phyloP scores from a whole-genome alignment of 2,888 invertebrate genomes.

The Archips xylosteana region DNA sequence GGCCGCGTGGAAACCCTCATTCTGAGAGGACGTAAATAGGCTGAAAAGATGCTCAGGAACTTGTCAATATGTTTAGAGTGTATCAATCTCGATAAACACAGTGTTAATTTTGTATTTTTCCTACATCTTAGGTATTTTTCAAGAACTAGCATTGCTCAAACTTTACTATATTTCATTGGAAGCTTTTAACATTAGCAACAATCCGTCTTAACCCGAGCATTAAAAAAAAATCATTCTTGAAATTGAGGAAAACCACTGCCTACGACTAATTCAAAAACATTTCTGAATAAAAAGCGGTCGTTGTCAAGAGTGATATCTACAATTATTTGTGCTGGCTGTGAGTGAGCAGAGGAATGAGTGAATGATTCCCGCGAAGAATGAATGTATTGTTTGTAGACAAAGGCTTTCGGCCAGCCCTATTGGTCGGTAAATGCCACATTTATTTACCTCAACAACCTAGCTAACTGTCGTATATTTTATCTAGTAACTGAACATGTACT shows the following conservation, averaged over 20 bases:
- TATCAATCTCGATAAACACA: too few species aligned
- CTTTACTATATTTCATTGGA: too few species aligned
- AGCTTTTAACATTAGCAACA: too few species aligned
- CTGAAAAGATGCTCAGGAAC: too few species aligned
- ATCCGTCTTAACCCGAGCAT: too few species aligned
- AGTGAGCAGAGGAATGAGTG: constrained; percentile 22
- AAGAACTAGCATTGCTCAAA: too few species aligned
- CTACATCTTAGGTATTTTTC: too few species aligned
- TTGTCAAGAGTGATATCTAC: constrained; percentile 14
- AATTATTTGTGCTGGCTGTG: constrained; percentile 15
- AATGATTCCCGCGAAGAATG: constrained; percentile 17
- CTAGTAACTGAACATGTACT: neutral
- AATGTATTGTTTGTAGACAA: constrained; percentile 30
- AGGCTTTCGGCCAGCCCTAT: constrained; percentile 4
- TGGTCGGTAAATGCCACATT: constrained; percentile 23
- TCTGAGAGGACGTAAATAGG: too few species aligned
- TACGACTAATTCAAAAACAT: neutral
- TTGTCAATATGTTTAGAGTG: too few species aligned
- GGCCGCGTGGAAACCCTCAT: too few species aligned
- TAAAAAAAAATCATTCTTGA: neutral
- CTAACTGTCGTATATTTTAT: constrained; percentile 7
- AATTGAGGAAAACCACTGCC: neutral
- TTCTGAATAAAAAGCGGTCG: neutral
- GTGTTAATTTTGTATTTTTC: too few species aligned
- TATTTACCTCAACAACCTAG: constrained; percentile 7